Evolutionary conservation across 2,888 invertebrate genomes (phyloP).

Genomic region (Parnassius glacialis): DNA sequence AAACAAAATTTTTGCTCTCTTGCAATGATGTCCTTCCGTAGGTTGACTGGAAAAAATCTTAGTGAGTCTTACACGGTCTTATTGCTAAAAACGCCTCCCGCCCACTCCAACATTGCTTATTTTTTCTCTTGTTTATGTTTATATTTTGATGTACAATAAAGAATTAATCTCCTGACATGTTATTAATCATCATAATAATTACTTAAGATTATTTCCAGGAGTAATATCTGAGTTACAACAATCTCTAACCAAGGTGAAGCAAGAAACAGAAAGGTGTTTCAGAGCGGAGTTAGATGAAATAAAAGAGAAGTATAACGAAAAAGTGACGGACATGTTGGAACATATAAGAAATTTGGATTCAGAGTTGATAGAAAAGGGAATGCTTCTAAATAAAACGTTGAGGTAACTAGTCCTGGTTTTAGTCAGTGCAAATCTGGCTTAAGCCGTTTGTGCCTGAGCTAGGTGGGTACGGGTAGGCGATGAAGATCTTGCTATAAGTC

Average conservation of each 20-base stretch:
- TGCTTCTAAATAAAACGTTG: constrained; percentile 73
- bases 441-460: too few relatives aligned
- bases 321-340: constrained; percentile 76
- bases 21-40: too few relatives aligned
- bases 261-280: constrained; percentile 77
- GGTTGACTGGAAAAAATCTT: too few relatives aligned
- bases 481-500: too few relatives aligned
- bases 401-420: constrained; percentile 43
- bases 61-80: background rate
- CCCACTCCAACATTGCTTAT: too few relatives aligned
- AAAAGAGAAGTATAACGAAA: constrained; percentile 80
- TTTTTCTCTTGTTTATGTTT: too few relatives aligned
- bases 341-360: constrained; percentile 80
- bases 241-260: constrained; percentile 73
- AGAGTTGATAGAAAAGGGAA: constrained; percentile 79
- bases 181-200: too few relatives aligned
- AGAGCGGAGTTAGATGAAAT: constrained; percentile 81
- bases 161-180: too few relatives aligned
- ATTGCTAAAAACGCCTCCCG: background rate
- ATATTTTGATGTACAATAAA: too few relatives aligned
- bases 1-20: too few relatives aligned
- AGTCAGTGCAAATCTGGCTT: too few relatives aligned
- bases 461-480: too few relatives aligned
- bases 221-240: constrained; percentile 41
- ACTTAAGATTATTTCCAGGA: constrained; percentile 6